Conservation (phyloP, 1,140 invertebrate species). For the Drosophila rufa region DNA sequence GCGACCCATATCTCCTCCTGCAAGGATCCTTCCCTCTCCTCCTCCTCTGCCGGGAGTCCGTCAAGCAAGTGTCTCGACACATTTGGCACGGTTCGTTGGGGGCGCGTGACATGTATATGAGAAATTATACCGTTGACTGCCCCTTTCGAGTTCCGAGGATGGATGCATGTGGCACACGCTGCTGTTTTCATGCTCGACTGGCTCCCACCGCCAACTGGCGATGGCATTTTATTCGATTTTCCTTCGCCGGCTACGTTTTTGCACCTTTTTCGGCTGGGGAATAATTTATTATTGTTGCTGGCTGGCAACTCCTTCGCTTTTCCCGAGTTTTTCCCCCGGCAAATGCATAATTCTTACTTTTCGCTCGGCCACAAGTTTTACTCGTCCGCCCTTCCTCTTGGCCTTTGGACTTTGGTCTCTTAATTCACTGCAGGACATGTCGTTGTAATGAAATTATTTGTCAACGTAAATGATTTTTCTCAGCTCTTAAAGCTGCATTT, state of each 20-base stretch:
- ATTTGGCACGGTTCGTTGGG: constrained; percentile 80
- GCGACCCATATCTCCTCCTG: not conserved
- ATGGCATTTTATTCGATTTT: constrained; percentile 70
- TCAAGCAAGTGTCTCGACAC: constrained; percentile 71
- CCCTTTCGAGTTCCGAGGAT: constrained; percentile 59
- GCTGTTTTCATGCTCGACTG: constrained; percentile 78
- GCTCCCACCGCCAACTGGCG: constrained; percentile 9
- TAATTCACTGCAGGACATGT: constrained; percentile 58
- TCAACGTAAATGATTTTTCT: constrained; percentile 56
- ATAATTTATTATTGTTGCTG: constrained; percentile 77
- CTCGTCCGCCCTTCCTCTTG: constrained; percentile 20
- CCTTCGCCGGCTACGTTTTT: constrained; percentile 32
- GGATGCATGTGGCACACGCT: constrained; percentile 67
- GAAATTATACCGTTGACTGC: constrained; percentile 84
- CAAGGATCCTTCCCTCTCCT: not conserved
- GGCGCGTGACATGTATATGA: constrained; percentile 82
- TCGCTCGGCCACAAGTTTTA: constrained; percentile 49
- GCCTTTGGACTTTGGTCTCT: constrained; percentile 48
- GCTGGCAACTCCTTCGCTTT: constrained; percentile 24
- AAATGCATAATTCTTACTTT: constrained; percentile 76
- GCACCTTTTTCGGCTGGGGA: constrained; percentile 68
- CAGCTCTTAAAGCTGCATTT: constrained; percentile 34
- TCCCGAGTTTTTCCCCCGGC: constrained; percentile 13
- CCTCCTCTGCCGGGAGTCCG: not conserved
- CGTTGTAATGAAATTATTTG: constrained; percentile 79